Evolutionary conservation across 2,113 vertebrate species (phyloP).

Genomic region (Scortum barcoo): DNA sequence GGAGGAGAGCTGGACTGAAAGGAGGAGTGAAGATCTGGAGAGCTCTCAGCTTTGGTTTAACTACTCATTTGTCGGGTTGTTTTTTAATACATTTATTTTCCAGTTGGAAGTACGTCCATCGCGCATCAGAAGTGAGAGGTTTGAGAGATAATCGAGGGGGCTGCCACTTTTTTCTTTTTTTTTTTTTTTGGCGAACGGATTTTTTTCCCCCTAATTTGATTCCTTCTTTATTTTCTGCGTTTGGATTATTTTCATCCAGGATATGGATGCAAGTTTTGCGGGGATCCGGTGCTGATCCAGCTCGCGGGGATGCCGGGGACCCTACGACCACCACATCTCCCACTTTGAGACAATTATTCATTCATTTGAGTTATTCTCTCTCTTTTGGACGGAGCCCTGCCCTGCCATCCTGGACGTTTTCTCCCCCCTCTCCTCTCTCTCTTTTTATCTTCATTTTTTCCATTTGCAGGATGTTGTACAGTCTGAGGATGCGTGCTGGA

Average conservation of each 20-base stretch:
- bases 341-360: slow-evolving; percentile 64
- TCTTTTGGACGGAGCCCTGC: slow-evolving; percentile 36
- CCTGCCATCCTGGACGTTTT: background rate
- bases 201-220: slow-evolving; percentile 27
- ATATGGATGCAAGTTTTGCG: slow-evolving; percentile 86
- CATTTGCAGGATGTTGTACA: slow-evolving; percentile 7
- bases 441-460: too few species aligned
- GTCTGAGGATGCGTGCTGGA: slow-evolving; percentile 75
- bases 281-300: slow-evolving; percentile 86
- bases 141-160: slow-evolving; percentile 10
- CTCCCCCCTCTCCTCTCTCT: background rate
- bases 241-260: slow-evolving; percentile 78
- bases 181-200: slow-evolving; percentile 44
- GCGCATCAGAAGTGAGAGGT: slow-evolving; percentile 14
- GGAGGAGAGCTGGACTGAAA: slow-evolving; percentile 30
- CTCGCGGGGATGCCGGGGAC: slow-evolving; percentile 89
- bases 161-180: too few species aligned
- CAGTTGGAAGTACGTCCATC: slow-evolving; percentile 46
- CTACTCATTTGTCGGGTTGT: slow-evolving; percentile 22
- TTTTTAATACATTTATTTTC: background rate
- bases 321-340: slow-evolving; percentile 78
- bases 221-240: slow-evolving; percentile 44
- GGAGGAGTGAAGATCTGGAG: slow-evolving; percentile 20
- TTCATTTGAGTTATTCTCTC: background rate
- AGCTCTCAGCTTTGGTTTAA: slow-evolving; percentile 16